phyloP scores from a whole-genome alignment of 2,797 vertebrate species.

The Danio aesculapii region DNA sequence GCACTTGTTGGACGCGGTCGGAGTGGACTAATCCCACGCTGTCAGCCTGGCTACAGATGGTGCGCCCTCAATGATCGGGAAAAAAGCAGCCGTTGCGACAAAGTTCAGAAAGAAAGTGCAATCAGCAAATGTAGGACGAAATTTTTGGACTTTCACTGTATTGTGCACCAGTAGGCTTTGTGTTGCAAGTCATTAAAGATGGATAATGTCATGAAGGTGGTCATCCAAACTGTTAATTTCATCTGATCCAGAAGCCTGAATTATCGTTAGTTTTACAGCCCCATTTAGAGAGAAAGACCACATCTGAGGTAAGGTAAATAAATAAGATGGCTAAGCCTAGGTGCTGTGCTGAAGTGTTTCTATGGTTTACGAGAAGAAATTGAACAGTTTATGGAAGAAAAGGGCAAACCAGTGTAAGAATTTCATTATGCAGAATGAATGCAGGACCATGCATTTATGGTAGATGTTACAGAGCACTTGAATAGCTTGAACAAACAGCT shows the following conservation, averaged over 20 bases:
- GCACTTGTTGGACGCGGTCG: too few relatives aligned
- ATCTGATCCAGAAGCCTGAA: slow-evolving; percentile 52
- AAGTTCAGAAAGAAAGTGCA: too few relatives aligned
- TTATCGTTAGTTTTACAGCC: too few relatives aligned
- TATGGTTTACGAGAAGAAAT: slow-evolving; percentile 42
- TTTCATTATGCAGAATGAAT: too few relatives aligned
- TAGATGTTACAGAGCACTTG: slow-evolving; percentile 60
- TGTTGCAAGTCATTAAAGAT: neutral
- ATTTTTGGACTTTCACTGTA: neutral
- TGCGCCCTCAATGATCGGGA: too few relatives aligned
- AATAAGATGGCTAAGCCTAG: slow-evolving; percentile 57
- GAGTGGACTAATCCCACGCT: too few relatives aligned
- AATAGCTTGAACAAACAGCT: slow-evolving; percentile 45
- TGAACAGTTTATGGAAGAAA: slow-evolving; percentile 51
- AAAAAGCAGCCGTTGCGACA: too few relatives aligned
- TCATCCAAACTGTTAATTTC: slow-evolving; percentile 15
- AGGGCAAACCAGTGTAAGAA: slow-evolving; percentile 40
- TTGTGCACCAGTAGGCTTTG: neutral
- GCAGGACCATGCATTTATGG: too few relatives aligned
- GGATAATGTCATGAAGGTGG: neutral
- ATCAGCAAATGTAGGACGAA: neutral
- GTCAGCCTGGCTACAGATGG: too few relatives aligned
- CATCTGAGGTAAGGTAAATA: too few relatives aligned
- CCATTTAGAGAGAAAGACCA: too few relatives aligned
- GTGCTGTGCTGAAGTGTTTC: slow-evolving; percentile 38